Percentiles rank a stretch among this genome's conserved stretches.
These are phyloP conservation scores for Pyrrhura leucotis DNA, from an alignment of 2,797 vertebrate species.

Conservation along the genomic window DNA sequence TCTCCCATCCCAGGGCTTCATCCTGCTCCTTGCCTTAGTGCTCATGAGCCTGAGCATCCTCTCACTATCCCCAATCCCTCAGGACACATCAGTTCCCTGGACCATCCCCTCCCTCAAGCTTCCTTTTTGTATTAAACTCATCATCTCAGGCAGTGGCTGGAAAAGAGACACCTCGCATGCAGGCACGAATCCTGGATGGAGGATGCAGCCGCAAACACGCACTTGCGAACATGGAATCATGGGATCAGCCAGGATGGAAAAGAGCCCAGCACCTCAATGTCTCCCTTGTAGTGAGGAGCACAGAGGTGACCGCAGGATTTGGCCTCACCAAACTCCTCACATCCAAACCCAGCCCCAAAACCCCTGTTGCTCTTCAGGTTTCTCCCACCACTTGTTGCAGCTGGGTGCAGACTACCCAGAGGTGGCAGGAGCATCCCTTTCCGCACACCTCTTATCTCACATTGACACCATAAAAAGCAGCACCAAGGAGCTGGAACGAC, in stretches of 20 bases:
- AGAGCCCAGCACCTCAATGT: not conserved
- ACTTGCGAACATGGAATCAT: not conserved
- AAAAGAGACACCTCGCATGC: rapidly evolving
- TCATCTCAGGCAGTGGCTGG: not conserved
- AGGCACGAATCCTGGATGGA: not conserved
- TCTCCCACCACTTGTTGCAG: not conserved
- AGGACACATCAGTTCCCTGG: not conserved
- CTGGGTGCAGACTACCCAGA: rapidly evolving
- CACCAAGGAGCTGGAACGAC: not conserved
- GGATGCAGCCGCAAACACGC: not conserved
- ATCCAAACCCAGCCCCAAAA: not conserved
- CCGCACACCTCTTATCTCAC: not conserved
- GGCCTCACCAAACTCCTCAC: not conserved
- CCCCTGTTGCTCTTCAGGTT: rapidly evolving
- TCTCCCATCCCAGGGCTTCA: not conserved
- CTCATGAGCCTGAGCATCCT: too few relatives aligned
- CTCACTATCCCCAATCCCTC: not conserved
- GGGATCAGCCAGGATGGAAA: not conserved
- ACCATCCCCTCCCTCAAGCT: not conserved
- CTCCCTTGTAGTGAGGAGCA: not conserved
- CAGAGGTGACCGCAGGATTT: not conserved
- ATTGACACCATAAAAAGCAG: not conserved
- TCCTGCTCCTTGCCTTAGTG: rapidly evolving
- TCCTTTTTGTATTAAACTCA: not conserved
- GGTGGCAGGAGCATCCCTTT: not conserved